phyloP scores from a whole-genome alignment of 2,888 invertebrate genomes.

The Pandemis cinnamomeana region DNA sequence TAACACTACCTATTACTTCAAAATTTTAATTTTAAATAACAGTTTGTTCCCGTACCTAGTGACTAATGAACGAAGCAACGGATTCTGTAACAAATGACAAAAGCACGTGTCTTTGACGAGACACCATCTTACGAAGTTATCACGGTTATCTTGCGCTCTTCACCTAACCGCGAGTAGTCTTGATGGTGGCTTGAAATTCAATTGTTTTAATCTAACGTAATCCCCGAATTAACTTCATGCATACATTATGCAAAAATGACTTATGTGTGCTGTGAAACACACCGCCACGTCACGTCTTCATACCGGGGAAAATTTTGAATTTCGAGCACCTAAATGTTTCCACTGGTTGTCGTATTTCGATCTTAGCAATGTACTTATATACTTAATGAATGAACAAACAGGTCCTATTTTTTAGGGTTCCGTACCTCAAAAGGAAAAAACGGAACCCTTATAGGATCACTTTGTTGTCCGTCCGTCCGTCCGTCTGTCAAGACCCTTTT shows the following conservation, averaged over 20 bases:
- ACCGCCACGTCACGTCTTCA: not conserved
- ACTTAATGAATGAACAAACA: too few relatives aligned
- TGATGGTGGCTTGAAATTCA: constrained; percentile 7
- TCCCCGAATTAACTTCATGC: not conserved
- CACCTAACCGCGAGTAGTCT: not conserved
- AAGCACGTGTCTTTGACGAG: not conserved
- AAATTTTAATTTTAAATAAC: too few relatives aligned
- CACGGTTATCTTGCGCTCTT: not conserved
- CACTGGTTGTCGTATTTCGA: too few relatives aligned
- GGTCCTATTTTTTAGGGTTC: too few relatives aligned
- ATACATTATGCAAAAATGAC: constrained; percentile 15
- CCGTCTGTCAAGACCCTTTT: too few relatives aligned
- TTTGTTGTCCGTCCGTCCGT: too few relatives aligned
- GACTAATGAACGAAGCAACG: not conserved
- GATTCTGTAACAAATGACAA: not conserved
- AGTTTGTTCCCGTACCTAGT: not conserved
- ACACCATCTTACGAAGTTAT: not conserved
- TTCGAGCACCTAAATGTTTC: not conserved
- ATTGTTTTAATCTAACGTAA: constrained; percentile 1
- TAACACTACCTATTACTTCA: not conserved
- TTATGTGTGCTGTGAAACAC: not conserved
- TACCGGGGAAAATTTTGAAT: not conserved
- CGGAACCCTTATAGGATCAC: too few relatives aligned
- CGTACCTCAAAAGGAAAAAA: too few relatives aligned
- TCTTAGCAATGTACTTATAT: too few relatives aligned